Percentiles rank a stretch among this genome's conserved stretches.
Conservation (phyloP, 2,888 invertebrate genomes). For the Sarcophaga carnaria region DNA sequence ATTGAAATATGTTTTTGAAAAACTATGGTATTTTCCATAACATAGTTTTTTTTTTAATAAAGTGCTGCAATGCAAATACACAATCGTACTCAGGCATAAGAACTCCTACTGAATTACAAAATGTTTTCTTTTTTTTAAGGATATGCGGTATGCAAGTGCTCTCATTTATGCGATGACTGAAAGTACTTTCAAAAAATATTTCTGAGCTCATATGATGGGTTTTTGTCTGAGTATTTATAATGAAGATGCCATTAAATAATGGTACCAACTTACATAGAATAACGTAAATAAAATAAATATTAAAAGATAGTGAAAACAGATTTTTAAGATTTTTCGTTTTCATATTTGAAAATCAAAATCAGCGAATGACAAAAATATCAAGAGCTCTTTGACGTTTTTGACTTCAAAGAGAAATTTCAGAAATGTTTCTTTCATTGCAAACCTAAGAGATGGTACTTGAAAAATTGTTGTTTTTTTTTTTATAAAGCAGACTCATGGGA, state of each 20-base stretch:
- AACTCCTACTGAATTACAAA: background rate
- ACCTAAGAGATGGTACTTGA: background rate
- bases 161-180: background rate
- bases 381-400: background rate
- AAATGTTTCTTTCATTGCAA: background rate
- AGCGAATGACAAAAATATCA: background rate
- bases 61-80: background rate
- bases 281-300: background rate
- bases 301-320: background rate
- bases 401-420: background rate
- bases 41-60: background rate
- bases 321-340: background rate
- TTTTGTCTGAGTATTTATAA: background rate
- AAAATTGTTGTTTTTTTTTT: background rate
- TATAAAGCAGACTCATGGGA: no score
- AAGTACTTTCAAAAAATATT: background rate
- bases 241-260: conserved; percentile 12
- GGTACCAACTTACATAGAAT: background rate
- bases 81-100: background rate
- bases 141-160: background rate
- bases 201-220: background rate
- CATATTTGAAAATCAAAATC: background rate
- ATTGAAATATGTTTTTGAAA: no score
- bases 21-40: no score
- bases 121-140: background rate